Evolutionary conservation across 2,113 vertebrate genomes (phyloP).

Genomic region (Promerops cafer): DNA sequence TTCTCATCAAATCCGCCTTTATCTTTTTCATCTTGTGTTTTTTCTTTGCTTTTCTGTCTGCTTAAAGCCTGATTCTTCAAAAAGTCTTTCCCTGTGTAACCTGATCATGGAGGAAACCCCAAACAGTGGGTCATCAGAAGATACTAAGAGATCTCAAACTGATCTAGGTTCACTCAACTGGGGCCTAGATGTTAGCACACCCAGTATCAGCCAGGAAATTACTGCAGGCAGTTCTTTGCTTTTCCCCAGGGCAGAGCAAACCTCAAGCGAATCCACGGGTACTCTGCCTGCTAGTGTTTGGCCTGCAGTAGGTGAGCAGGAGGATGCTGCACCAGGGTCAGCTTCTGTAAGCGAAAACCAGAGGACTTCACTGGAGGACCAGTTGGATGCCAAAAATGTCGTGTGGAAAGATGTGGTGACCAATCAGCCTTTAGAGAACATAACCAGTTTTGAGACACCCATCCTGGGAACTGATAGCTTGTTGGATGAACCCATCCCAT

Average conservation of each 20-base stretch:
- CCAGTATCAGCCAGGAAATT: slow-evolving; percentile 69
- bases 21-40: slow-evolving; percentile 76
- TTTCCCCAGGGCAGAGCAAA: slow-evolving; percentile 57
- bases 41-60: slow-evolving; percentile 75
- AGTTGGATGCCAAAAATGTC: slow-evolving; percentile 54
- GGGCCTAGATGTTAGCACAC: slow-evolving; percentile 80
- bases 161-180: slow-evolving; percentile 77
- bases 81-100: slow-evolving; percentile 82
- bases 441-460: slow-evolving; percentile 41
- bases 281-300: slow-evolving; percentile 19
- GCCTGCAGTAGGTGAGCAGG: slow-evolving; percentile 47
- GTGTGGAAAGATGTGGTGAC: slow-evolving; percentile 69
- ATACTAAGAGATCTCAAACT: slow-evolving; percentile 71
- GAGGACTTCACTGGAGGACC: slow-evolving; percentile 45
- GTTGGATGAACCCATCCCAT: slow-evolving; percentile 25
- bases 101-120: slow-evolving; percentile 75
- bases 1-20: slow-evolving; percentile 71
- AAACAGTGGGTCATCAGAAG: slow-evolving; percentile 72
- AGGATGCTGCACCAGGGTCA: slow-evolving; percentile 35
- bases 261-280: neutral
- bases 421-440: slow-evolving; percentile 48
- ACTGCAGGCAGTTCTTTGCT: slow-evolving; percentile 29
- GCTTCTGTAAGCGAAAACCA: slow-evolving; percentile 49
- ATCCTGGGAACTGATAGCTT: slow-evolving; percentile 41
- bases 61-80: slow-evolving; percentile 81